A percentile compares a stretch with the other conserved stretches of the same genome.
These are phyloP conservation scores for Papilio dardanus DNA, from an alignment of 1,140 invertebrate genomes.

Conservation along the genomic window DNA sequence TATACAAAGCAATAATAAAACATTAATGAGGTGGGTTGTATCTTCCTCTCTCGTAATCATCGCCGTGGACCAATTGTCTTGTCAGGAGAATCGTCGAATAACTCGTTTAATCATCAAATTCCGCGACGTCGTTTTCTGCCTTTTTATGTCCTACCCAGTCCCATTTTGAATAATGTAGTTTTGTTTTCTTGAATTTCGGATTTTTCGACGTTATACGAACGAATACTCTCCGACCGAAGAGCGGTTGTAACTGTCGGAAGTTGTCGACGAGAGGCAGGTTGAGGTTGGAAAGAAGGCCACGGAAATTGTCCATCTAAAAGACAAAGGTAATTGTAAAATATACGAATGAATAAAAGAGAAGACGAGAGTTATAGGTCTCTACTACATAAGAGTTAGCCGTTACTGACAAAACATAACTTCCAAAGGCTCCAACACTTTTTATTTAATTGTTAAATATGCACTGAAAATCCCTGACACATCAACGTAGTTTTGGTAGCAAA, in stretches of 20 bases:
- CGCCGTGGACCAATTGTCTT: constrained; percentile 30
- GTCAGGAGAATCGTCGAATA: background rate
- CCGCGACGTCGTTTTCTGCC: constrained; percentile 72
- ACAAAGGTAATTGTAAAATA: background rate
- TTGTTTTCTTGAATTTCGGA: constrained; percentile 82
- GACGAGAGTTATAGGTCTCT: background rate
- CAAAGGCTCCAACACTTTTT: background rate
- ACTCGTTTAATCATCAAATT: constrained; percentile 71
- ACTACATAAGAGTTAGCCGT: background rate
- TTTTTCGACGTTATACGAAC: constrained; percentile 83
- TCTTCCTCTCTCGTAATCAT: constrained; percentile 14
- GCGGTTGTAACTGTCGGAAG: constrained; percentile 84
- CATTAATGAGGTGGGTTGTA: constrained; percentile 10
- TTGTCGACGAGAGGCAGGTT: constrained; percentile 84
- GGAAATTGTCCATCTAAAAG: constrained; percentile 85
- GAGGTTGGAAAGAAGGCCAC: constrained; percentile 83
- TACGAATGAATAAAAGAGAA: background rate
- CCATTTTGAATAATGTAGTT: constrained; percentile 84
- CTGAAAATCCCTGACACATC: background rate
- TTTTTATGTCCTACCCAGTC: constrained; percentile 83
- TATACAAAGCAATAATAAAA: constrained; percentile 37
- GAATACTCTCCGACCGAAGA: constrained; percentile 86
- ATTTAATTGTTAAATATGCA: no score
- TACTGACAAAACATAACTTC: background rate
- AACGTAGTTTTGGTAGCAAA: background rate